Base-by-base conservation (phyloP, 2,888 invertebrate genomes). In the Drosophila colorata region DNA sequence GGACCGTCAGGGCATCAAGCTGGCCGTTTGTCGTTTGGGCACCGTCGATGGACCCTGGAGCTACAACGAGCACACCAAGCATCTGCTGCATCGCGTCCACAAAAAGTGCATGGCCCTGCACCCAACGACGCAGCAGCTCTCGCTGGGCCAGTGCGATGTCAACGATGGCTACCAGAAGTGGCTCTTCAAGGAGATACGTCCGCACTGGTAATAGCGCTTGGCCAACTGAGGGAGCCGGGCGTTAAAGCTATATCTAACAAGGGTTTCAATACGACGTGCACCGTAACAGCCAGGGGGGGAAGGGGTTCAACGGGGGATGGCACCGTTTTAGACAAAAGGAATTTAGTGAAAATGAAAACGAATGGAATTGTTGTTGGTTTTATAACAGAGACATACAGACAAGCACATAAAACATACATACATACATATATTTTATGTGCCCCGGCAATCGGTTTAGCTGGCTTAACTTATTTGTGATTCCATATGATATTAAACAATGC, bases 31-130 rank as follows among this genome's bases (percentile, higher is more conserved):
- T 92, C 94, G 96, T 53, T 93, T 98, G 61, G 98, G 98, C 52
- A 97, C 97, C 13, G 98, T 98, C 2, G 96, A 97, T 90, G 99
- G 99, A 0, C 98, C 98, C 0, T 99, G 99, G 99, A 94, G 95
- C 90, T 99, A 96, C 91, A 96, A 98, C 87, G 95, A 96, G 86
- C 95, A 94, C 52, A 94, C 94, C 9, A 94, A 94, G 69, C 96
- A 96, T 18, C 90, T 98, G 16, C 92, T 96, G 46, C 97, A 98
- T 90, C 94, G 96, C 43, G 94, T 95, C 1, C 95, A 95, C 91
- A 95, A 95, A 75, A 95, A 96, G 91, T 98, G 98, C 88, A 94
- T 97, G 91, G 96, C 97, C 0, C 93, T 97, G 47, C 96, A 97
- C 93, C 97, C 97, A 0, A 95, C 95, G 90, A 95, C 96, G 14